phyloP scores from a whole-genome alignment of 2,113 vertebrate species.

The Notarius lentiginosus region DNA sequence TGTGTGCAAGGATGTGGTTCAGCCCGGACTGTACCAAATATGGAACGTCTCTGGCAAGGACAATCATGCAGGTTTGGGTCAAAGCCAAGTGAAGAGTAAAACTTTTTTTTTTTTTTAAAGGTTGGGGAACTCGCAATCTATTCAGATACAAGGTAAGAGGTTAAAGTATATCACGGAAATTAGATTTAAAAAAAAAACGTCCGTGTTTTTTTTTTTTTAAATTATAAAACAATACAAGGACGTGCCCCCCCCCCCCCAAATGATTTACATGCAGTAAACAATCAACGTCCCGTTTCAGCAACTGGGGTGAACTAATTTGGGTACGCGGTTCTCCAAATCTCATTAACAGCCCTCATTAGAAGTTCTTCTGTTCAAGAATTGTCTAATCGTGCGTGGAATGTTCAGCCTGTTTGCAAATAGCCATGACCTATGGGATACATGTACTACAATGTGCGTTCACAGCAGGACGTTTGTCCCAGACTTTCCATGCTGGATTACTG shows the following conservation, averaged over 20 bases:
- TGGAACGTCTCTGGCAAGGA: slow-evolving; percentile 48
- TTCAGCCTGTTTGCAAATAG: background rate
- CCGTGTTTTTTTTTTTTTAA: background rate
- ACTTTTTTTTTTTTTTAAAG: background rate
- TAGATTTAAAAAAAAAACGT: no score
- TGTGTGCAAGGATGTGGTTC: slow-evolving; percentile 38
- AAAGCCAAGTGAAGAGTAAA: background rate
- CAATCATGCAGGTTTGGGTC: slow-evolving; percentile 50
- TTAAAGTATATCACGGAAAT: background rate
- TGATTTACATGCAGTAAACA: background rate
- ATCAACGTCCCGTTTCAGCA: background rate
- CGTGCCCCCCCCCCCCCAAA: background rate
- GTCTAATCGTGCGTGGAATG: background rate
- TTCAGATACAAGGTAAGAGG: background rate
- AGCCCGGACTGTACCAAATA: slow-evolving; percentile 48
- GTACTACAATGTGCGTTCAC: background rate
- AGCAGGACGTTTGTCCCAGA: background rate
- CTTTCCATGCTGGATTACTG: no score
- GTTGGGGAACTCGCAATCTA: background rate
- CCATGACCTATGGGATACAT: background rate
- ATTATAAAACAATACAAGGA: background rate
- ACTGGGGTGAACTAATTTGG: background rate
- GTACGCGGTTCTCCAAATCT: background rate
- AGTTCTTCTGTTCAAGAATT: background rate
- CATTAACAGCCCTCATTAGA: background rate